phyloP scores from a whole-genome alignment of 2,888 invertebrate species.

The Megastigmus dorsalis region DNA sequence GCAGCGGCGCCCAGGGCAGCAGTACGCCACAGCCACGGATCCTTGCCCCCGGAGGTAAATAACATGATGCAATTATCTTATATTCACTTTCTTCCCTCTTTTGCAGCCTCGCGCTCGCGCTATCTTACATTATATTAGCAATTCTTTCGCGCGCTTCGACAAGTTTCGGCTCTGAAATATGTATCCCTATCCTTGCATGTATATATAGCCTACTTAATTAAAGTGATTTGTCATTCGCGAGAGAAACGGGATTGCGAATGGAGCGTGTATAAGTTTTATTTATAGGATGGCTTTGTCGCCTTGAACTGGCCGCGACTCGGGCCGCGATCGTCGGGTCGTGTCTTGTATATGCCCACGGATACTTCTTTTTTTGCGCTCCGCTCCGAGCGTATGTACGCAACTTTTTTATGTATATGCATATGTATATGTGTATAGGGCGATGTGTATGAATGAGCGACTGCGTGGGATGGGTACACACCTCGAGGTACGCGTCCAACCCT shows the following conservation, averaged over 20 bases:
- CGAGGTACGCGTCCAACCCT: too few species aligned
- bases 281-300: background rate
- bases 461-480: too few species aligned
- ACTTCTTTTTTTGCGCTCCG: too few species aligned
- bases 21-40: constrained; percentile 85
- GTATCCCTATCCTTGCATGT: too few species aligned
- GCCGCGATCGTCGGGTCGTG: too few species aligned
- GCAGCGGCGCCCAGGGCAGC: constrained; percentile 83
- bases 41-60: constrained; percentile 85
- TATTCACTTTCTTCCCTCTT: background rate
- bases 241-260: background rate
- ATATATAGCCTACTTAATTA: background rate
- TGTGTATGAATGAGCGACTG: too few species aligned
- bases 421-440: too few species aligned
- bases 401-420: too few species aligned
- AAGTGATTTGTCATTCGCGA: constrained; percentile 30
- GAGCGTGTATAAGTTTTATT: constrained; percentile 35
- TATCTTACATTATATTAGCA: background rate
- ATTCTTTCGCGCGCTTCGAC: too few species aligned
- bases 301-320: background rate
- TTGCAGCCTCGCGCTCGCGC: background rate
- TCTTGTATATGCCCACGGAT: background rate
- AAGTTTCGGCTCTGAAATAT: background rate
- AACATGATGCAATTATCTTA: constrained; percentile 31
- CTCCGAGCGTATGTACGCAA: too few species aligned